Conservation (phyloP, 2,888 invertebrate species). For the Leucania comma region DNA sequence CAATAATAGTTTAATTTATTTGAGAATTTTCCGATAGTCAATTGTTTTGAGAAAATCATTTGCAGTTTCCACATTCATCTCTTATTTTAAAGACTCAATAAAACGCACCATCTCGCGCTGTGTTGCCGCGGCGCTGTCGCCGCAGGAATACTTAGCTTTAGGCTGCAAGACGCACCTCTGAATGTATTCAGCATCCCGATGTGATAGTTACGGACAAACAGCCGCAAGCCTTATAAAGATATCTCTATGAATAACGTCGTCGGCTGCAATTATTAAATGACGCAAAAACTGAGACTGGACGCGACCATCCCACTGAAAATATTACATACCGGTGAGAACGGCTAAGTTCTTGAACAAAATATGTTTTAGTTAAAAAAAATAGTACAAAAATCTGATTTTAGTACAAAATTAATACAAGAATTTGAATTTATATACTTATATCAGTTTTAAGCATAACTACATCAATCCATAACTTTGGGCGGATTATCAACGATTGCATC, state of each 20-base stretch:
- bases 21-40: neutral
- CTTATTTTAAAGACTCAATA: too few species aligned
- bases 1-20: too few species aligned
- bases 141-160: constrained; percentile 1
- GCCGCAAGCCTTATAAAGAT: constrained; percentile 53
- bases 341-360: constrained; percentile 25
- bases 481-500: neutral
- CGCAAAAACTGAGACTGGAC: constrained; percentile 41
- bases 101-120: neutral
- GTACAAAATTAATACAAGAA: too few species aligned
- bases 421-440: too few species aligned
- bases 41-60: neutral
- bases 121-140: neutral
- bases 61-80: neutral
- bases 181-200: neutral
- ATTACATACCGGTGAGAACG: neutral
- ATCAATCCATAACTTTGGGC: too few species aligned
- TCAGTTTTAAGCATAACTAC: too few species aligned
- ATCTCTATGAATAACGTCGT: constrained; percentile 48
- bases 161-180: neutral
- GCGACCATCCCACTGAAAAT: neutral
- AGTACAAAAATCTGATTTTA: too few species aligned
- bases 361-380: neutral
- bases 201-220: constrained; percentile 34
- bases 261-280: constrained; percentile 17